These are phyloP conservation scores for Eulithis prunata DNA, from an alignment of 2,888 invertebrate species.

Conservation along the genomic window DNA sequence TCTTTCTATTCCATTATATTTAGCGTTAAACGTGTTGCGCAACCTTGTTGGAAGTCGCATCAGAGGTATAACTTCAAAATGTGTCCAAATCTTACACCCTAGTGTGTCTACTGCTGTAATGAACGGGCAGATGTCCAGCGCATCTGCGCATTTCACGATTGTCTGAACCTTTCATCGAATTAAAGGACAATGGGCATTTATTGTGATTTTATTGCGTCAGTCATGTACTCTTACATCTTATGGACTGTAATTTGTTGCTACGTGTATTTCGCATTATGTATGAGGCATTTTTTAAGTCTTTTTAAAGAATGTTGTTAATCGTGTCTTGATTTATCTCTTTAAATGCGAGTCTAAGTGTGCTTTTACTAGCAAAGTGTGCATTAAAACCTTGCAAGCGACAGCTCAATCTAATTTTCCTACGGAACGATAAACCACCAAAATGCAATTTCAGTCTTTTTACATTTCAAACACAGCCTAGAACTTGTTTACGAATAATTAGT, in stretches of 20 bases:
- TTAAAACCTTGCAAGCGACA: slow-evolving; percentile 33
- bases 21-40: too few species aligned
- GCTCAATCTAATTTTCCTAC: slow-evolving; percentile 46
- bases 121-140: slow-evolving; percentile 28
- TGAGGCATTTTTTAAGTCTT: too few species aligned
- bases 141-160: slow-evolving; percentile 39
- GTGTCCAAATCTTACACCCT: not conserved
- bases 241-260: slow-evolving; percentile 7
- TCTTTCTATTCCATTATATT: too few species aligned
- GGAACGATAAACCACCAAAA: slow-evolving; percentile 43
- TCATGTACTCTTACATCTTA: slow-evolving; percentile 11
- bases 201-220: slow-evolving; percentile 31
- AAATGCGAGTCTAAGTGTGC: not conserved
- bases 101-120: slow-evolving; percentile 10
- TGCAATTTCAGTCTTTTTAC: slow-evolving; percentile 44
- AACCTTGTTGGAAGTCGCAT: too few species aligned
- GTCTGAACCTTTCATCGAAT: slow-evolving; percentile 39
- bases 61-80: too few species aligned
- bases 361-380: slow-evolving; percentile 3
- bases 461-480: slow-evolving; percentile 40
- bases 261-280: too few species aligned
- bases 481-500: slow-evolving; percentile 53
- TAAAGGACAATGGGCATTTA: slow-evolving; percentile 37
- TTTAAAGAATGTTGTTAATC: too few species aligned
- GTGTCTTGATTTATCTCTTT: too few species aligned